A percentile compares a stretch with the other conserved stretches of the same genome.
Evolutionary conservation across 2,888 invertebrate genomes (phyloP).

Genomic region (Dysmachus trigonus): DNA sequence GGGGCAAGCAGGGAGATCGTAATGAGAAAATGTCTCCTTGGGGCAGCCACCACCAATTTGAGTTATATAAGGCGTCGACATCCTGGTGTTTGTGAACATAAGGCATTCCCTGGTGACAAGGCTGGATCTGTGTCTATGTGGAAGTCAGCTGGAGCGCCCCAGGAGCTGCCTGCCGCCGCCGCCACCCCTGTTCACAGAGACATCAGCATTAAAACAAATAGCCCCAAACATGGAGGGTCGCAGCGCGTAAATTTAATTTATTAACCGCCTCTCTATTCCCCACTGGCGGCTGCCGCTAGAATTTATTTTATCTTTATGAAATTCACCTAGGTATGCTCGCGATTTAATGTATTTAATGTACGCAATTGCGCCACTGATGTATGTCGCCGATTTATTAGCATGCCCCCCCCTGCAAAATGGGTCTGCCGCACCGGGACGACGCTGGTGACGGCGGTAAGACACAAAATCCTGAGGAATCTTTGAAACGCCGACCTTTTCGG

Average conservation of each 20-base stretch:
- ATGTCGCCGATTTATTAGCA: conserved; percentile 20
- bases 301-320: conserved; percentile 50
- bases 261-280: conserved; percentile 40
- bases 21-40: conserved; percentile 23
- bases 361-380: conserved; percentile 44
- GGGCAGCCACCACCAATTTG: conserved; percentile 18
- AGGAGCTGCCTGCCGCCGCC: neutral
- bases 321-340: conserved; percentile 44
- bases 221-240: conserved; percentile 14
- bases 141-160: neutral
- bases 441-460: neutral
- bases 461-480: neutral
- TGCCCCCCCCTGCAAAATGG: neutral
- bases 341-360: conserved; percentile 34
- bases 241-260: conserved; percentile 48
- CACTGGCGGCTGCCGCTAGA: conserved; percentile 41
- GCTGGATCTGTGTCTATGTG: neutral
- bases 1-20: neutral
- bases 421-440: neutral
- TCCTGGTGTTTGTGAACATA: neutral
- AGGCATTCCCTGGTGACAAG: neutral
- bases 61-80: conserved; percentile 33
- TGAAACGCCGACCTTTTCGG: conserved; percentile 7
- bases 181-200: conserved; percentile 26
- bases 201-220: conserved; percentile 41